Evolutionary conservation across 2,797 vertebrate genomes (phyloP).

Genomic region (Typhlichthys subterraneus): DNA sequence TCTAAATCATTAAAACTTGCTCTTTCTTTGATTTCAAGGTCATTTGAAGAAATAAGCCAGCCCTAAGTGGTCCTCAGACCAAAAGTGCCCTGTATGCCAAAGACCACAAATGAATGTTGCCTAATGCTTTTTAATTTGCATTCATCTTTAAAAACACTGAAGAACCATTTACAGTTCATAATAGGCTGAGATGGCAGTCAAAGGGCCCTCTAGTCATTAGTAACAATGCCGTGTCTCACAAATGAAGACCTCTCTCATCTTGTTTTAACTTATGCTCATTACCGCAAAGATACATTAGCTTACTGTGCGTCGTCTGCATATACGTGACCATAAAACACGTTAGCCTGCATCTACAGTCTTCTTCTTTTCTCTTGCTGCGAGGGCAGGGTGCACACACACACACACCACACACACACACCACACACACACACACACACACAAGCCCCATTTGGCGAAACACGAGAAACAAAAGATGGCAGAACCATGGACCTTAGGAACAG

Average conservation of each 20-base stretch:
- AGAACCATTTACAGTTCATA: slow-evolving; percentile 69
- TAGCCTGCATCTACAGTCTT: slow-evolving; percentile 17
- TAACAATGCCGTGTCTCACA: slow-evolving; percentile 58
- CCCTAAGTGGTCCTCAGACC: slow-evolving; percentile 77
- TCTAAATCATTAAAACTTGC: slow-evolving; percentile 79
- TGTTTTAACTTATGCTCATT: slow-evolving; percentile 72
- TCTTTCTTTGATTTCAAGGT: slow-evolving; percentile 80
- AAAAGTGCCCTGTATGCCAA: slow-evolving; percentile 77
- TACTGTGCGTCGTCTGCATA: slow-evolving; percentile 57
- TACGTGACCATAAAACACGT: slow-evolving; percentile 9
- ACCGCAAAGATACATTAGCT: slow-evolving; percentile 66
- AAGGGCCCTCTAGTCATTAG: slow-evolving; percentile 75
- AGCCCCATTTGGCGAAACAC: slow-evolving; percentile 34
- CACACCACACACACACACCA: background rate
- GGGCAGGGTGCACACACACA: slow-evolving; percentile 9
- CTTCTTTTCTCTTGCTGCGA: slow-evolving; percentile 12
- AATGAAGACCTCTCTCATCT: slow-evolving; percentile 72
- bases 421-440: background rate
- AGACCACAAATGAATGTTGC: slow-evolving; percentile 76
- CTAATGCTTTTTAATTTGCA: slow-evolving; percentile 80
- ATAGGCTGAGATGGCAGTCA: slow-evolving; percentile 73
- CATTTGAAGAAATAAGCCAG: slow-evolving; percentile 77
- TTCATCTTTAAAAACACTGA: slow-evolving; percentile 76
- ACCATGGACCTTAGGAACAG: slow-evolving; percentile 59
- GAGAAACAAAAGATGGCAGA: slow-evolving; percentile 56